phyloP scores from a whole-genome alignment of 2,113 vertebrate species.

The Pagrus major region DNA sequence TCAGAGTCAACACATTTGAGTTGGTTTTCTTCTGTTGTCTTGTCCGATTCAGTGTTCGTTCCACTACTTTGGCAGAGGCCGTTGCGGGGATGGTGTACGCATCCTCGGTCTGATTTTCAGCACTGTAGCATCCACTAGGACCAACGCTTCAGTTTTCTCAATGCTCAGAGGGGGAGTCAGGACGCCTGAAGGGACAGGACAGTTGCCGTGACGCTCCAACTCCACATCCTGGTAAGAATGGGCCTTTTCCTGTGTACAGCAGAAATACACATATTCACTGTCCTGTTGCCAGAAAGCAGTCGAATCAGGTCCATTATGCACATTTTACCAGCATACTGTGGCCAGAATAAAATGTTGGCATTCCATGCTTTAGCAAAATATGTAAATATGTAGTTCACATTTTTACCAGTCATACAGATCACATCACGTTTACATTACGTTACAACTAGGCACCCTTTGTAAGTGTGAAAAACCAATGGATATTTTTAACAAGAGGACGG shows the following conservation, averaged over 20 bases:
- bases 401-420: no score
- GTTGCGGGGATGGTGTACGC: conserved; percentile 16
- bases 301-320: no score
- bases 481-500: no score
- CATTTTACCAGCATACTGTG: background rate
- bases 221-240: conserved; percentile 87
- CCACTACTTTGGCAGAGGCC: background rate
- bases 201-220: conserved; percentile 84
- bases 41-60: background rate
- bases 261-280: background rate
- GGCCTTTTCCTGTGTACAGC: conserved; percentile 87
- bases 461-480: no score
- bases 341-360: no score
- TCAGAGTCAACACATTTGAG: background rate
- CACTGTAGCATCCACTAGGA: background rate
- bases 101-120: conserved; percentile 61
- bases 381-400: no score
- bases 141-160: conserved; percentile 82
- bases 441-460: no score
- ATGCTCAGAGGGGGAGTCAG: conserved; percentile 94
- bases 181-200: conserved; percentile 88
- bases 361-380: no score
- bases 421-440: no score
- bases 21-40: background rate
- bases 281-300: background rate